Evolutionary conservation across 2,888 invertebrate species (phyloP).

Genomic region (Pecten maximus): DNA sequence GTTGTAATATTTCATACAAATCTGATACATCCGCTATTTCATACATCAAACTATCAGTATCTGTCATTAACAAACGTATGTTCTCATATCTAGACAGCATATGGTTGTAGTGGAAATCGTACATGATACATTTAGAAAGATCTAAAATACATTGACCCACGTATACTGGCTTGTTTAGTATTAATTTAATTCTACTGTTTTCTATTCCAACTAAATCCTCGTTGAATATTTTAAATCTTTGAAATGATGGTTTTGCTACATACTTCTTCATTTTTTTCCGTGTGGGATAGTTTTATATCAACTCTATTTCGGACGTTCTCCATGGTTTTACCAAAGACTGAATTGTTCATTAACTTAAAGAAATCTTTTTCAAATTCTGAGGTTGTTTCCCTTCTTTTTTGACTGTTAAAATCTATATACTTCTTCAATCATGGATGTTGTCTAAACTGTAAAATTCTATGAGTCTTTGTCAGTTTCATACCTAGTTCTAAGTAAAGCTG

Average conservation of each 20-base stretch:
- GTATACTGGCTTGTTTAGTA: conserved; percentile 47
- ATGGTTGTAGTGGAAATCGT: too few species aligned
- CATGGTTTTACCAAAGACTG: conserved; percentile 37
- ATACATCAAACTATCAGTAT: conserved; percentile 45
- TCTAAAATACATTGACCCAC: too few species aligned
- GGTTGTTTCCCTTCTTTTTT: conserved; percentile 37
- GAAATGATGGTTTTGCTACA: conserved; percentile 37
- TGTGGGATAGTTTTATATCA: not conserved
- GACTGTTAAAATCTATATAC: conserved; percentile 47
- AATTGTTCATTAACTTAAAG: conserved; percentile 35
- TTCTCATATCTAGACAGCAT: conserved; percentile 44
- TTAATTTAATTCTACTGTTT: conserved; percentile 38
- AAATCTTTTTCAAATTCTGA: conserved; percentile 36
- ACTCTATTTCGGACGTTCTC: conserved; percentile 44
- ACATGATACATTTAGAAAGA: too few species aligned
- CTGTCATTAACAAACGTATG: conserved; percentile 38
- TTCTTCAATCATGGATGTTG: conserved; percentile 44
- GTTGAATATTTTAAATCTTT: too few species aligned
- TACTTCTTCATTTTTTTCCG: conserved; percentile 34
- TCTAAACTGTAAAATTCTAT: too few species aligned
- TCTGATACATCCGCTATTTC: not conserved
- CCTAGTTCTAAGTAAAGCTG: conserved; percentile 36
- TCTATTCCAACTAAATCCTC: conserved; percentile 45
- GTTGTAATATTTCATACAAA: not conserved
- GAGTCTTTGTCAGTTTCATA: not conserved